Conservation (phyloP, 2,888 invertebrate species). For the Sinhomidia bicolor region DNA sequence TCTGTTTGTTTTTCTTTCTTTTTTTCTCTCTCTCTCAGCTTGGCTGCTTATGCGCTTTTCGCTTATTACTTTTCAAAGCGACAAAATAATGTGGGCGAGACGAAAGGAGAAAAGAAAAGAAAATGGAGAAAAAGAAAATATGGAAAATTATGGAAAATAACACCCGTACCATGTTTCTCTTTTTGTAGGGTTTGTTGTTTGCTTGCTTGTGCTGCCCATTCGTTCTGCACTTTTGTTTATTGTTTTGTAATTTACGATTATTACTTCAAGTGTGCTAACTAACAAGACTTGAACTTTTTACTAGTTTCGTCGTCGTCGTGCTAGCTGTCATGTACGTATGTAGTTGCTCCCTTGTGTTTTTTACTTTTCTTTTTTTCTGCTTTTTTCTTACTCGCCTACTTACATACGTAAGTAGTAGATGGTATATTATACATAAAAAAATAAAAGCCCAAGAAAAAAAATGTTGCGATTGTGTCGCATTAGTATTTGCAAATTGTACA, state of each 20-base stretch:
- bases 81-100: neutral
- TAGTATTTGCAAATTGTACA: conserved; percentile 2
- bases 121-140: conserved; percentile 12
- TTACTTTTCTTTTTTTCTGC: neutral
- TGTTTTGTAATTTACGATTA: conserved; percentile 67
- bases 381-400: neutral
- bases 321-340: neutral
- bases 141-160: conserved; percentile 46
- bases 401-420: neutral
- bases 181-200: no score
- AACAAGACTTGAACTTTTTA: conserved; percentile 50
- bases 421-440: no score
- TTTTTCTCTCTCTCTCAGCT: neutral
- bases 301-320: neutral
- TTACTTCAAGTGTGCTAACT: conserved; percentile 60
- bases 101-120: neutral
- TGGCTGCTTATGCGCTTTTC: neutral
- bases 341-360: neutral
- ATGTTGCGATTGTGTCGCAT: no score
- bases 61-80: conserved; percentile 12
- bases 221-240: conserved; percentile 56
- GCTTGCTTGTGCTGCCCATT: conserved; percentile 32
- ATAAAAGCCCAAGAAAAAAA: no score
- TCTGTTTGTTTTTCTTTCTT: neutral
- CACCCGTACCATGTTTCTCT: conserved; percentile 41